Base-by-base conservation (phyloP, 2,888 invertebrate genomes). In the Glomeris marginata region DNA sequence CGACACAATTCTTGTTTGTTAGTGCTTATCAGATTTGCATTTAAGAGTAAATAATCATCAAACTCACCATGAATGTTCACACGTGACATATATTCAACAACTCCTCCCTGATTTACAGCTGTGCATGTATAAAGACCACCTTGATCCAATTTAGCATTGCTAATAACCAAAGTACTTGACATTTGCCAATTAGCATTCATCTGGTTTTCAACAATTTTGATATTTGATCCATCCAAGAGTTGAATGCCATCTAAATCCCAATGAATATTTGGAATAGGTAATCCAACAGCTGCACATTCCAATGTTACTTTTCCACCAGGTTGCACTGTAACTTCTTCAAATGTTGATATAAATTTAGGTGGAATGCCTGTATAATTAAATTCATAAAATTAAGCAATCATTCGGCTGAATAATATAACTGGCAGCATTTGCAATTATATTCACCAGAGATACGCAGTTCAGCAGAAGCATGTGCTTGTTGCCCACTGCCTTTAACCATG, bases 381-480 rank as follows among this genome's bases (percentile, higher is more conserved):
- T 28, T 28, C 3, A 28, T 28, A 28, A 5, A 28, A 5, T 28
- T 28, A 28, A 28, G 28, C 28, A 28, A 28, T 28, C 3, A 5
- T 28, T 28, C 28, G 8, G 3, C 8, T 8, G 8, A 28, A 28
- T 8, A 28, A 5, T 28, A 5, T 28, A 8, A 28, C 28, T 5
- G 28, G 8, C 28, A 28, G 8, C 28, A 5, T 5, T 8, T 28
- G 28, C 3, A 3, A 8, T 28, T 28, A n/a, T n/a, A n/a, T n/a
- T 28, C 36, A 50, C 50, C 50, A n/a, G 46, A 46, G 5, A 81
- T 67, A 63, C 79, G 77, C 45, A 84, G 69, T 65, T 83, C 81
- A 1, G 80, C 80, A 0, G 81, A 75, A 11, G 80, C 81, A 63
- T 83, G 83, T 21, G 80, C 80, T 21, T 61, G 61, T 41, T 41